Evolutionary conservation across 2,888 invertebrate genomes (phyloP).

Genomic region (Microplitis manilae): DNA sequence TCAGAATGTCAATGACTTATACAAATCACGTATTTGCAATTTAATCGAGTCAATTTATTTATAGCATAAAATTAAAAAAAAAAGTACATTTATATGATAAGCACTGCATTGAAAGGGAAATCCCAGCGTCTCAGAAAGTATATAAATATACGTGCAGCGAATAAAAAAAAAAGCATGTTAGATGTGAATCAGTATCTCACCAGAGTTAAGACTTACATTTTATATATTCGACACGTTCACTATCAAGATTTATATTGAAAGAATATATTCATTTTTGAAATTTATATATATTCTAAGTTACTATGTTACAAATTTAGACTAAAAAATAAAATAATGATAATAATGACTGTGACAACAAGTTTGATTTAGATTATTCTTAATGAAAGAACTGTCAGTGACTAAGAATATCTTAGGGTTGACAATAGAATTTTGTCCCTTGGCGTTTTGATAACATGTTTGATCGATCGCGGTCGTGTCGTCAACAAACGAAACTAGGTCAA

Average conservation of each 20-base stretch:
- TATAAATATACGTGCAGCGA: neutral
- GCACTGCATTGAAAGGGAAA: conserved; percentile 31
- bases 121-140: conserved; percentile 3
- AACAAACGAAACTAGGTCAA: conserved; percentile 48
- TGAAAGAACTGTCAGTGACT: conserved; percentile 40
- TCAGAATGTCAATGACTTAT: neutral
- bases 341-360: neutral
- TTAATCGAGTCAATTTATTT: neutral
- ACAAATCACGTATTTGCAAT: neutral
- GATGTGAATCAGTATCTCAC: conserved; percentile 11
- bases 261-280: neutral
- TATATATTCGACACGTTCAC: conserved; percentile 4
- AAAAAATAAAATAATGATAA: conserved; percentile 15
- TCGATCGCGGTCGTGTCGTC: conserved; percentile 51
- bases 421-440: conserved; percentile 47
- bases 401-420: conserved; percentile 40
- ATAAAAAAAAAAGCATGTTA: neutral
- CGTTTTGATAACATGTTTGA: conserved; percentile 47
- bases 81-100: conserved; percentile 1
- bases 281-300: too few relatives aligned
- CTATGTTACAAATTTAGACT: neutral
- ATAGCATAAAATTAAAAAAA: neutral
- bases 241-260: neutral
- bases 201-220: conserved; percentile 3
- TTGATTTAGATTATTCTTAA: neutral